Base-by-base conservation (phyloP, 2,113 vertebrate species). In the Chamaea fasciata region DNA sequence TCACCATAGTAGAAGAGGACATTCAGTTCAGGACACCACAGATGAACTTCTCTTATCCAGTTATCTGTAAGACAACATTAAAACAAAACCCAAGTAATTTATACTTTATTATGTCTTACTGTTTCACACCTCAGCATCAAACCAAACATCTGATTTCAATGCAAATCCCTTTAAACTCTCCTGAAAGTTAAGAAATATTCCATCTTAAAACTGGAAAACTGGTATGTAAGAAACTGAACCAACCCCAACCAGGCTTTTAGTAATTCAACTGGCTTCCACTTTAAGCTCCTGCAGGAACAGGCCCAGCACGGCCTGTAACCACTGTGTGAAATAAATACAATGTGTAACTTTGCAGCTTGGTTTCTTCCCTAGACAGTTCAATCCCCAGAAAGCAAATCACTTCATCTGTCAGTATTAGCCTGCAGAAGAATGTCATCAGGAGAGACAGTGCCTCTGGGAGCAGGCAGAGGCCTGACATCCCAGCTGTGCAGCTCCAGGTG, bases 1-100 rank as follows among this genome's bases (percentile, higher is more conserved):
- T 98, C 97, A 99, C 99, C 99, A 62, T 98, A 99, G 95, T 99
- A 99, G 88, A 99, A 96, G 26, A 99, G 96, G 79, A 99, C 98
- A 3, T 98, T 98, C 75, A 99, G 98, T 75, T 97, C 97, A 77
- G 99, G 99, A 94, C 99, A 99, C 99, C 99, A 99, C 41, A 98
- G 91, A 65, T 98, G 96, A 94, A 99, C 97, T 97, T 99, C 99
- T 95, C 99, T 98, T 93, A 99, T 98, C 99, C 99, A 99, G 97
- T 99, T 99, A 98, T 99, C 99, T 99, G 89, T 12, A 83, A 94
- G 17, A 95, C 18, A 97, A 7, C 42, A 88, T 47, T n/a, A 83
- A 53, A 93, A 74, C 9, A 70, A 71, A 90, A 56, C 5, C 0
- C 5, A 60, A 49, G 27, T 68, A 1, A 78, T 26, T 81, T 67